Evolutionary conservation across 2,113 vertebrate species (phyloP), one percentile per base, ranked within the genome.

Genomic region (Empidonax alnorum): DNA sequence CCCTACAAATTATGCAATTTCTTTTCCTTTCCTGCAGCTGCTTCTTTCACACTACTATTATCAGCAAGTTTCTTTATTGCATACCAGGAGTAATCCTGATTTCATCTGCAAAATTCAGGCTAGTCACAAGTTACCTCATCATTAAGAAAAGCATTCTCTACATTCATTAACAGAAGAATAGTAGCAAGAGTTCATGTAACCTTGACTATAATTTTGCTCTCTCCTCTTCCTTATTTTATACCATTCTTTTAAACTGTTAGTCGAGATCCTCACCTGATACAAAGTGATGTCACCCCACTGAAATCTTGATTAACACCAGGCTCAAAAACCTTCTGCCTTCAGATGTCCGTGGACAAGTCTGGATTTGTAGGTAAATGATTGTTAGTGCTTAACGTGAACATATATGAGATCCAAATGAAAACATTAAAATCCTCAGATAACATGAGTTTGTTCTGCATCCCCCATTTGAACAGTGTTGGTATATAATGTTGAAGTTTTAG

Each of bases 1-100:
- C 39, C 62, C 69, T 76, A 78, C 56, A 92, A 94, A 93, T 93
- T 58, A 90, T 9, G 1, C 47, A 58, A 71, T 95, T 95, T 90
- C 75, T 92, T 92, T 91, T 88, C 41, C 56, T 86, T 87, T 95
- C 84, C 90, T 87, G 35, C 61, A 69, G 58, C 53, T 92, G 81
- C 35, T 93, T 39, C 33, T 85, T 69, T 76, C 73, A 25, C 56
- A 31, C n/a, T 68, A 50, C 35, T 58, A 46, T 62, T 88, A 93
- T 84, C 56, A 84, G 80, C 73, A 89, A 79, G 37, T 89, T 91
- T 90, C 76, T 82, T 80, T 77, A 77, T 82, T 81, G 9, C 52
- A 50, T 73, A 84, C n/a, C 33, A 84, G 39, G 42, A 81, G 22
- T 56, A 76, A 90, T 86, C 71, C 52, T 94, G 59, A 93, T 80